These are phyloP conservation scores for Prinia subflava DNA, from an alignment of 2,113 vertebrate genomes.

Conservation along the genomic window DNA sequence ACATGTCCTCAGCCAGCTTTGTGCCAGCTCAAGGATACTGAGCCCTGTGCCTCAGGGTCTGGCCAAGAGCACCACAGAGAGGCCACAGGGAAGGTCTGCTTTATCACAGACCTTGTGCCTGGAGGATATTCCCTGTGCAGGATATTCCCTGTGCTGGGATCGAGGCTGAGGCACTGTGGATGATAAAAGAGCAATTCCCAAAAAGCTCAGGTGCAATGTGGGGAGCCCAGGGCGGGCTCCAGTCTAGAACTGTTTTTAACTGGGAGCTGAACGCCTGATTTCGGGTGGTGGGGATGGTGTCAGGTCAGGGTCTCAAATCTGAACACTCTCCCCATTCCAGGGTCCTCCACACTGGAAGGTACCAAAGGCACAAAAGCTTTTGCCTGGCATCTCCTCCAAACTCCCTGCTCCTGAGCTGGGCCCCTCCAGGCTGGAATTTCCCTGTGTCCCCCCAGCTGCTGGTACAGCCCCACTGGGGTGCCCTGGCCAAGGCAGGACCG, in stretches of 20 bases:
- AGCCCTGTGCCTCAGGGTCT: neutral
- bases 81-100: neutral
- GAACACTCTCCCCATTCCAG: neutral
- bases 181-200: neutral
- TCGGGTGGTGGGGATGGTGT: rapidly evolving
- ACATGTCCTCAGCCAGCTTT: neutral
- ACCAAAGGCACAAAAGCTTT: neutral
- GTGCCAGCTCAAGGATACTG: neutral
- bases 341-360: neutral
- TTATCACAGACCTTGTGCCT: neutral
- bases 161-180: rapidly evolving
- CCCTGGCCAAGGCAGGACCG: neutral
- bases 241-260: neutral
- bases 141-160: neutral
- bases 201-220: neutral
- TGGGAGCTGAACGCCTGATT: neutral
- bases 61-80: neutral
- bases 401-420: rapidly evolving
- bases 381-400: rapidly evolving
- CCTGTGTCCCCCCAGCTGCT: rapidly evolving
- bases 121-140: neutral
- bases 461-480: neutral
- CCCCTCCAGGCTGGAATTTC: neutral
- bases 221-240: neutral
- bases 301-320: neutral